Evolutionary conservation across 2,888 invertebrate species (phyloP), one percentile per base, ranked within the genome.

Genomic region (Fragum sueziense): DNA sequence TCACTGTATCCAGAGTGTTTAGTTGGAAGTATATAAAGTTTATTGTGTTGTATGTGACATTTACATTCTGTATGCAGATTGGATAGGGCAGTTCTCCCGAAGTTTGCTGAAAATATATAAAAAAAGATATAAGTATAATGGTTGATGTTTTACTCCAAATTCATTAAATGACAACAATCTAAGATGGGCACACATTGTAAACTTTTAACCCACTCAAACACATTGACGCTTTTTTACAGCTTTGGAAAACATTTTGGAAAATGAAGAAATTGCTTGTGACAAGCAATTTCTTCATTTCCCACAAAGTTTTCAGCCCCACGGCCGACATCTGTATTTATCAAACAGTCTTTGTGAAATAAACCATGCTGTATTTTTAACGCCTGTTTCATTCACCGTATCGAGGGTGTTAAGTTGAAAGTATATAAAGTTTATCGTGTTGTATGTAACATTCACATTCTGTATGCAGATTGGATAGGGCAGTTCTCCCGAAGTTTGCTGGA

Each of bases 401-500:
- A 65, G 31, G 14, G 73, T 73, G 33, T 73, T 73, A 7, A 73
- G 54, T 73, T 73, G 73, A 54, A 65, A 73, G 27, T 31, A 73
- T 0, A 73, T 27, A 37, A 65, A 73, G 33, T 73, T 65, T 25
- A 54, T 22, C 34, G 29, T 65, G 54, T 65, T 52, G 27, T 65
- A 54, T 1, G 65, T 73, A 14, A 61, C 9, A 22, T 65, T 73
- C n/a, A 73, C 37, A 33, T 73, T 73, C 37, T 67, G 73, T 9
- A 73, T 67, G 20, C 51, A 51, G 0, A 73, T 52, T 6, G 73
- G 73, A 20, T 73, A 22, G 0, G 52, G 65, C 6, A 73, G 37
- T 2, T 51, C 47, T 22, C 73, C 73, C 6, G 41, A 41, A 17
- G 62, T 72, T 37, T 41, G 47, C 72, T 72, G 62, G n/a, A 72